Base-by-base conservation (phyloP, 2,888 invertebrate genomes). In the Brachyopa scutellaris region DNA sequence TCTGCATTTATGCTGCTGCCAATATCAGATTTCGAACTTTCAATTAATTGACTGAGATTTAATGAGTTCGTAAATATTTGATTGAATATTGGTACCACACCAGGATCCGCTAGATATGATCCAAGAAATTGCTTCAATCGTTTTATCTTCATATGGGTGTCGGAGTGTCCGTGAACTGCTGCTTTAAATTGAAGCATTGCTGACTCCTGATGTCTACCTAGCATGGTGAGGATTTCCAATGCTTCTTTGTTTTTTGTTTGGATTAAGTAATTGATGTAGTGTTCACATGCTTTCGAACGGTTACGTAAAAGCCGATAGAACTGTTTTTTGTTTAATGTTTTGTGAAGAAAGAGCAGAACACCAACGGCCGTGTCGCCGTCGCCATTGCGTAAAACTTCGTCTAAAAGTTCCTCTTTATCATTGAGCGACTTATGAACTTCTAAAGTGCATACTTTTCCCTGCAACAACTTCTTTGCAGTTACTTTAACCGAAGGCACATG, bases 181-280 rank as follows among this genome's bases (percentile, higher is more conserved):
- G 90, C 86, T 83, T 90, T 88, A 72, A 91, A 91, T 78, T 92
- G 90, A 55, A 91, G 87, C 47, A 92, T 88, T 0, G 94, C 93
- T 19, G 94, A 94, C 80, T 94, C 95, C 64, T 92, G 91, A 84
- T 92, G 92, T 64, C 93, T 91, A 0, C 94, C 94, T 36, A 95
- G 91, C 92, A 94, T 93, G 85, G 94, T 94, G n/a, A 96, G 91
- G 64, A 95, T 89, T 88, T 95, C 95, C 1, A 93, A 93, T 1
- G 95, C 92, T 87, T 95, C 95, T 8, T 92, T 92, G 26, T 94
- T 92, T 83, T 94, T 93, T 80, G 94, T 92, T 85, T 93, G 93
- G 5, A 93, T 93, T n/a, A 97, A 89, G 88, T 95, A 95, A 85
- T 94, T 93, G 7, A 94, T 92, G 87, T 96, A 97, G 85, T 95